These are phyloP conservation scores for Empis stercorea DNA, from an alignment of 2,888 invertebrate species.

Conservation along the genomic window DNA sequence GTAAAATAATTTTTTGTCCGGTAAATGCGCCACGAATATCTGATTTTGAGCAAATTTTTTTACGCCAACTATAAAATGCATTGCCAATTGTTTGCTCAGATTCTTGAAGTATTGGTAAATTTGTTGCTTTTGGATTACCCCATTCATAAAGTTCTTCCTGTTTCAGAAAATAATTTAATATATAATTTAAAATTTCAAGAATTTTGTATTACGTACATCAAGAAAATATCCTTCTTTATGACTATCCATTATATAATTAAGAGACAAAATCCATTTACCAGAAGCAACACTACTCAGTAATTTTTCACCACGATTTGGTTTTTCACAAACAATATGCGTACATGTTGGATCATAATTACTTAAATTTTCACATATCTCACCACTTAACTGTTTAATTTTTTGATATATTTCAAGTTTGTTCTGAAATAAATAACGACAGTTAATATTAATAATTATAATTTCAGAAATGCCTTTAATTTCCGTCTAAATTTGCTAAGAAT, in stretches of 20 bases:
- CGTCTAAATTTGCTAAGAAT: too few relatives aligned
- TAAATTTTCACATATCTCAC: constrained; percentile 25
- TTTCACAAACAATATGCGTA: constrained; percentile 67
- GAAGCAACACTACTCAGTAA: constrained; percentile 73
- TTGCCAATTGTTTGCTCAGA: constrained; percentile 41
- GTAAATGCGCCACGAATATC: constrained; percentile 41
- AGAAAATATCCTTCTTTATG: constrained; percentile 47
- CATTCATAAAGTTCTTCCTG: constrained; percentile 76
- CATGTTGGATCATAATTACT: constrained; percentile 45
- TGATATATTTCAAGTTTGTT: neutral
- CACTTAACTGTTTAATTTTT: constrained; percentile 9
- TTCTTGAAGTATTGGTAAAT: constrained; percentile 35
- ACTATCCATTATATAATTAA: constrained; percentile 60
- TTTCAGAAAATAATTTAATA: constrained; percentile 22
- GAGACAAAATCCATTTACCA: constrained; percentile 81
- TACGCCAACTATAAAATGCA: constrained; percentile 59
- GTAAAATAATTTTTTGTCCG: constrained; percentile 42
- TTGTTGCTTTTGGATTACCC: constrained; percentile 57
- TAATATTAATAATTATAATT: too few relatives aligned
- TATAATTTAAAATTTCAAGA: neutral
- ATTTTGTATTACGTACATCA: constrained; percentile 36
- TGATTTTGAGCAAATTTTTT: constrained; percentile 37
- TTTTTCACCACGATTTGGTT: constrained; percentile 73
- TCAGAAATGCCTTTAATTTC: too few relatives aligned
- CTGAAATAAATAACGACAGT: neutral